Percentiles rank a stretch among this genome's conserved stretches.
phyloP scores from a whole-genome alignment of 2,888 invertebrate species.

The Amblyteles armatorius region DNA sequence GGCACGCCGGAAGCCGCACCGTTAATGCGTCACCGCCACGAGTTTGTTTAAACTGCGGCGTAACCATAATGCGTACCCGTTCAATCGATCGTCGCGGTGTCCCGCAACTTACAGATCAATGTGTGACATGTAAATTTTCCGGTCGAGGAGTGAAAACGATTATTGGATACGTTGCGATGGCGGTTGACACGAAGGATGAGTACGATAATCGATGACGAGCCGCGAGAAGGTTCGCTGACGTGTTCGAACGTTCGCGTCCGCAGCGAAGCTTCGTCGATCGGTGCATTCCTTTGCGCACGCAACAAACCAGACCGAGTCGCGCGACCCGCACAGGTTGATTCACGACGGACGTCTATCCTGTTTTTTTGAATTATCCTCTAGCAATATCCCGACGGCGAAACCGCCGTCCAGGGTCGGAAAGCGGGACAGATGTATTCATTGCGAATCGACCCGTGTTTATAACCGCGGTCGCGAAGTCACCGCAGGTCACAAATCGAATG shows the following conservation, averaged over 20 bases:
- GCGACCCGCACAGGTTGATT: background rate
- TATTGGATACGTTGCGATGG: background rate
- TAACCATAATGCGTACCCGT: background rate
- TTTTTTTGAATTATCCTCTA: background rate
- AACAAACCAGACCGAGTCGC: background rate
- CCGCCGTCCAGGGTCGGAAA: background rate
- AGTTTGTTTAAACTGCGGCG: slow-evolving; percentile 3
- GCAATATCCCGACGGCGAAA: background rate
- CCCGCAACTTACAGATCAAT: background rate
- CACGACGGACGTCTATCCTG: background rate
- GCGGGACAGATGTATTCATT: background rate
- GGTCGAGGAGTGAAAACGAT: slow-evolving; percentile 4
- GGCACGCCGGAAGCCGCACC: background rate
- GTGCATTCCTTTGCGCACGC: slow-evolving; percentile 39
- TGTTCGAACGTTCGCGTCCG: slow-evolving; percentile 12
- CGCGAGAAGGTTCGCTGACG: slow-evolving; percentile 19
- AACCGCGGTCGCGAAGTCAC: background rate
- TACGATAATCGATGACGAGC: slow-evolving; percentile 17
- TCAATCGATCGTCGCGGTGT: background rate
- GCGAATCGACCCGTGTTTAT: background rate
- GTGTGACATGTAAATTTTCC: background rate
- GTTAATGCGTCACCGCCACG: background rate
- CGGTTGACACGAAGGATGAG: slow-evolving; percentile 7
- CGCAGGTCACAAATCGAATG: slow-evolving; percentile 42
- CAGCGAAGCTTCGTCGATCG: slow-evolving; percentile 29